A percentile compares a stretch with the other conserved stretches of the same genome.
phyloP scores from a whole-genome alignment of 1,140 invertebrate genomes.

The Papilio aristodemus region DNA sequence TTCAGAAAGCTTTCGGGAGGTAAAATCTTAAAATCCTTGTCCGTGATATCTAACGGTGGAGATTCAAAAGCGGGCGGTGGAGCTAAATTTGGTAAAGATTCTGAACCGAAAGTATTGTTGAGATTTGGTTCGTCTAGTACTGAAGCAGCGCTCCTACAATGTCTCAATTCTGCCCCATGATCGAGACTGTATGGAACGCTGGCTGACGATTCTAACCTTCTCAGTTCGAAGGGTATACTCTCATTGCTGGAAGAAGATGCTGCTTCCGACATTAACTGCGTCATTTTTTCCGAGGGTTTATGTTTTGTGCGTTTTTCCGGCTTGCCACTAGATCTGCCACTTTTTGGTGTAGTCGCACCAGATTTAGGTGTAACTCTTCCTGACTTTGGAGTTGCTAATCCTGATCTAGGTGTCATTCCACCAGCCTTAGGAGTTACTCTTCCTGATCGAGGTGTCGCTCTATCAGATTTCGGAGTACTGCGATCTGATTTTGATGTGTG shows the following conservation, averaged over 20 bases:
- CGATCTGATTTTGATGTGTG: slow-evolving; percentile 71
- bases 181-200: slow-evolving; percentile 83
- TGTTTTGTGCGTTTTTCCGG: slow-evolving; percentile 75
- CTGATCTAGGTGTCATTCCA: slow-evolving; percentile 66
- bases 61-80: slow-evolving; percentile 81
- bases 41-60: slow-evolving; percentile 75
- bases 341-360: slow-evolving; percentile 68
- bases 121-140: slow-evolving; percentile 78
- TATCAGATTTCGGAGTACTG: slow-evolving; percentile 72
- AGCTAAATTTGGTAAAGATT: slow-evolving; percentile 83
- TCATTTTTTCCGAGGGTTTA: slow-evolving; percentile 78
- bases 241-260: slow-evolving; percentile 79
- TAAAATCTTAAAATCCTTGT: slow-evolving; percentile 79
- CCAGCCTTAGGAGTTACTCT: slow-evolving; percentile 72
- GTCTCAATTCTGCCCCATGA: slow-evolving; percentile 79
- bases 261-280: slow-evolving; percentile 77
- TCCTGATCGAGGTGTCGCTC: slow-evolving; percentile 62
- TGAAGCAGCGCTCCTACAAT: slow-evolving; percentile 83
- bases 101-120: slow-evolving; percentile 78
- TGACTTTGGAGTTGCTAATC: slow-evolving; percentile 69
- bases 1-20: slow-evolving; percentile 77
- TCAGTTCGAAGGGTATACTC: slow-evolving; percentile 76
- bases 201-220: slow-evolving; percentile 80
- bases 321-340: slow-evolving; percentile 71
- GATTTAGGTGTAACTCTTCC: slow-evolving; percentile 70